phyloP scores from a whole-genome alignment of 2,113 vertebrate species.

The Perognathus longimembris region DNA sequence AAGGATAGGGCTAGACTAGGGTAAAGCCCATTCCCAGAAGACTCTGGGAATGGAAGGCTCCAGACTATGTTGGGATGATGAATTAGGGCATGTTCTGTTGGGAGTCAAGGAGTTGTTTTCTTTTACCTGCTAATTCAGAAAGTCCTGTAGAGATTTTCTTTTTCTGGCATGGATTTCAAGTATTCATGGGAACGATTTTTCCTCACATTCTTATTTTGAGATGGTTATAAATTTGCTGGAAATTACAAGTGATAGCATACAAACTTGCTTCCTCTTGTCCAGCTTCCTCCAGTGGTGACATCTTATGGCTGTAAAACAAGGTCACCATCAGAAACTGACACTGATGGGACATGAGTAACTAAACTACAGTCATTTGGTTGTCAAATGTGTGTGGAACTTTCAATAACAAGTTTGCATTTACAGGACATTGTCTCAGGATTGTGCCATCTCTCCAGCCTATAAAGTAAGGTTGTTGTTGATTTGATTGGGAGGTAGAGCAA shows the following conservation, averaged over 20 bases:
- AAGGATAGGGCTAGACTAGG: not conserved
- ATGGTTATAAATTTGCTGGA: not conserved
- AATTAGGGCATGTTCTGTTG: not conserved
- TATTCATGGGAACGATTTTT: not conserved
- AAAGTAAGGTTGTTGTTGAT: not conserved
- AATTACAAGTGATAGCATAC: not conserved
- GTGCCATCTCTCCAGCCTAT: not conserved
- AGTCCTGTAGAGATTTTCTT: not conserved
- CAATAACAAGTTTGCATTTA: not conserved
- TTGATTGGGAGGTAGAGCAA: not conserved
- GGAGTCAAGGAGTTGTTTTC: not conserved
- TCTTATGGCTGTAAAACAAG: not conserved
- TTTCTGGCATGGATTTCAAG: not conserved
- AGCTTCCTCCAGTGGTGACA: not conserved
- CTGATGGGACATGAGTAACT: not conserved
- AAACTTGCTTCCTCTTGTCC: not conserved
- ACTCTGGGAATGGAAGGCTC: not conserved
- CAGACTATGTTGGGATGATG: not conserved
- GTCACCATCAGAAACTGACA: not conserved
- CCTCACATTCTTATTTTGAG: conserved; percentile 10
- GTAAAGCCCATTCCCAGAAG: conserved; percentile 5
- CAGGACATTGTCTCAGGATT: fast-evolving
- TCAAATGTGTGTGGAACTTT: not conserved
- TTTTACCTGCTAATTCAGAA: not conserved
- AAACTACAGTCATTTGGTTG: not conserved